Evolutionary conservation across 37 sponge, comb jelly and placozoan genomes (phyloP).

Genomic region (Tethya wilhelma): DNA sequence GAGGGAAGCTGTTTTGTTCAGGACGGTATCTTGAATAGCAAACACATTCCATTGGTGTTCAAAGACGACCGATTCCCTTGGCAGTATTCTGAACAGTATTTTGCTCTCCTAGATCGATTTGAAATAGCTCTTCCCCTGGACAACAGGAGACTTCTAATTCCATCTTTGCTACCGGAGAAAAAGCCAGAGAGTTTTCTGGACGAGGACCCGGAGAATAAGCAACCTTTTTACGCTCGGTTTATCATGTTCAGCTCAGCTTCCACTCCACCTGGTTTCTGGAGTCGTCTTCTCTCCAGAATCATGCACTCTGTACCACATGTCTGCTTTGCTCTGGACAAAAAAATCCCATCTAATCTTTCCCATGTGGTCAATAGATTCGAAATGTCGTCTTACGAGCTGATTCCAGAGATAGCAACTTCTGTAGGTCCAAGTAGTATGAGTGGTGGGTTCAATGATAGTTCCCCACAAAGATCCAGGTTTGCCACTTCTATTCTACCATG

Average conservation of each 20-base stretch:
- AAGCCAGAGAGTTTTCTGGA: slow-evolving; percentile 27
- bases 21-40: slow-evolving; percentile 55
- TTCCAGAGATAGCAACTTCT: too few relatives aligned
- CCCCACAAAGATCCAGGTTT: too few relatives aligned
- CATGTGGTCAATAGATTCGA: not conserved
- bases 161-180: slow-evolving; percentile 73
- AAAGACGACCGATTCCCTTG: slow-evolving; percentile 59
- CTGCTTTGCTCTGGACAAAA: slow-evolving; percentile 23
- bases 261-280: slow-evolving; percentile 83
- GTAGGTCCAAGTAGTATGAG: too few relatives aligned
- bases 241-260: slow-evolving; percentile 34
- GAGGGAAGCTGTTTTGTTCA: slow-evolving; percentile 72
- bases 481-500: too few relatives aligned
- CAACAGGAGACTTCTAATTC: slow-evolving; percentile 60
- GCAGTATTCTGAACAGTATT: slow-evolving; percentile 61
- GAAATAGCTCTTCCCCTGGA: slow-evolving; percentile 81
- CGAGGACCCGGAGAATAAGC: not conserved
- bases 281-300: slow-evolving; percentile 66
- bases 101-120: slow-evolving; percentile 73
- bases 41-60: slow-evolving; percentile 48
- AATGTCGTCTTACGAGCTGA: not conserved
- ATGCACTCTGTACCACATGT: slow-evolving; percentile 50
- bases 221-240: slow-evolving; percentile 17
- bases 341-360: not conserved
- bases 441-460: too few relatives aligned